Evolutionary conservation across 2,888 invertebrate genomes (phyloP), one percentile per base, ranked within the genome.

Genomic region (Alentia gelatinosa): DNA sequence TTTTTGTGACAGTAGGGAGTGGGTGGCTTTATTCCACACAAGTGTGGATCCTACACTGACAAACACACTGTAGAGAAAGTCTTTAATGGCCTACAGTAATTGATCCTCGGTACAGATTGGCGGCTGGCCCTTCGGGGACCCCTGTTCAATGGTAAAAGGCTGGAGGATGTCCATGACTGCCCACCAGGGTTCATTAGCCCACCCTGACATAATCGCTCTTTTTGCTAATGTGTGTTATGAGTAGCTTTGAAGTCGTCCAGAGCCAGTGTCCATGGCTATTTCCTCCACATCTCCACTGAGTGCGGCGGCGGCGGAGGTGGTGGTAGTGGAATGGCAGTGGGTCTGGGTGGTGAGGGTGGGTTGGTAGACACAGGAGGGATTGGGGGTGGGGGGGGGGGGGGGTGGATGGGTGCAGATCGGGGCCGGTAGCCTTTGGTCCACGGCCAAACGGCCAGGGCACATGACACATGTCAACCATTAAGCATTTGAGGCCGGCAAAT

Each of bases 381-480:
- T 47, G 47, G 47, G 47, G 9, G 47, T 47, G 47, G 47, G 9
- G 47, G 47, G 47, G n/a, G 30, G 26, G 74, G 83, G 50, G 42
- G 86, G 86, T 86, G 26, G 86, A 19, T 19, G 19, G 26, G 42
- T 42, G 86, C 42, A 40, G 42, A 33, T 23, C 42, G 86, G 47
- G 86, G 86, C 86, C 86, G 47, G 19, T 47, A 47, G 86, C 86
- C 86, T 86, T 86, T 86, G 86, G 86, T 86, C 86, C 33, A 9
- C 19, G 86, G 86, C 86, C 86, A 86, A 86, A 47, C 86, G 86
- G 50, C 86, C 86, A 19, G 47, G 86, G 12, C 86, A 86, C 86
- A 47, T 50, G 86, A 86, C 86, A 86, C 86, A 86, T 86, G 86
- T 42, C 86, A 86, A 19, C 86, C 47, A 86, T 86, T 86, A 86